Base-by-base conservation (phyloP, 2,888 invertebrate genomes). In the Hypomecis atomaria region DNA sequence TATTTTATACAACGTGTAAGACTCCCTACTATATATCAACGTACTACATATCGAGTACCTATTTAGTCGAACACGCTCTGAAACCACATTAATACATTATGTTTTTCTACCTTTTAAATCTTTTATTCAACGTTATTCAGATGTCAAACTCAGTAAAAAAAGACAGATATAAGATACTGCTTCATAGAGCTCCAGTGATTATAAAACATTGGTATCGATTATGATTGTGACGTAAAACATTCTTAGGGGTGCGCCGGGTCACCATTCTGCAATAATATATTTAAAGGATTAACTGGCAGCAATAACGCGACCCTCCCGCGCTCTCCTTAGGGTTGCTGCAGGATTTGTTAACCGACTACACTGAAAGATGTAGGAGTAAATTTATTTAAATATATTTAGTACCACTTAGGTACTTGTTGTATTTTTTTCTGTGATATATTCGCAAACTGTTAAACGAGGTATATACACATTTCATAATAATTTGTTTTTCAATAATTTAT, bases 281-380 rank as follows among this genome's bases (percentile, higher is more conserved):
- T 92, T 92, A 92, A 92, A 92, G 92, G 92, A 92, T 92, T 92
- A 92, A 87, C 87, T 84, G 85, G 87, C 85, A 87, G 91, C 89
- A 92, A 92, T 92, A 92, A 89, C 88, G 88, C 86, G 87, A 87
- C 90, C 91, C 92, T 89, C 85, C 77, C 78, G 76, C 76, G 72
- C 72, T 74, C 69, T 37, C 2, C 61, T 70, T 60, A 65, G 65
- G 65, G 65, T 43, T 65, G 60, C 5, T 42, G 5, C 49, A 34
- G 10, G 38, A 38, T 42, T 45, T 47, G 45, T 23, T 23, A 23
- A 1, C 23, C 23, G 23, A 23, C 23, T 23, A 23, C 10, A 9
- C 6, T 47, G 33, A 13, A 10, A 36, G 40, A 53, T 4, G 33
- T 11, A 11, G 44, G 13, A 44, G 11, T 6, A 11, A 11, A 44